Evolutionary conservation across 2,797 vertebrate species (phyloP), one percentile per base, ranked within the genome.

Genomic region (Clarias laeviceps): DNA sequence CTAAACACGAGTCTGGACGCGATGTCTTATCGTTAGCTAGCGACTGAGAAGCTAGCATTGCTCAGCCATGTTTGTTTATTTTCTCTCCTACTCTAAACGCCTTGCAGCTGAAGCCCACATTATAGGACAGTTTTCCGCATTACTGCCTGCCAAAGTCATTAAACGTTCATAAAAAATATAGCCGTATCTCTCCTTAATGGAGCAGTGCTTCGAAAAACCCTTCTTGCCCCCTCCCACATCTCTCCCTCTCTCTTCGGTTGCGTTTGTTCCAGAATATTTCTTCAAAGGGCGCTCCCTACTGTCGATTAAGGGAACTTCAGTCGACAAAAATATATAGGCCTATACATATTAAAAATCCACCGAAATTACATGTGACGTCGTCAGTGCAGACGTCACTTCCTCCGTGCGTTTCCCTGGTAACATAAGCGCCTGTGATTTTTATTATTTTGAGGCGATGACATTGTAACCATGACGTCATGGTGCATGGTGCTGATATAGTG

Each of bases 11-110:
- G 15, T 1, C 50, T 34, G 5, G 12, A 7, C 6, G 40, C 37
- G 3, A 37, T 37, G 32, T 62, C 22, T 34, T 45, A 2, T 45
- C 45, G 45, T 57, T n/a, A 85, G 78, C 78, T 65, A 81, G 84
- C 78, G 50, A 34, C 7, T 34, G 12, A 64, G 18, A 37, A 81
- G 45, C 78, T 85, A 85, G 78, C 78, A 64, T 81, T 65, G 50
- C 66, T 87, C n/a, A 84, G 82, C 86, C 68, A 69, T 50, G 78
- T 82, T 87, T 32, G 5, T 73, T 73, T 73, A 0, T 50, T n/a
- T 27, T 57, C 24, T 61, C 22, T 69, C 84, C 37, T 15, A 27
- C 50, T 82, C 32, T 64, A 81, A 81, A 54, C 17, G 64, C 22
- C 11, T 12, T 7, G 24, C 34, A 40, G n/a, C 81, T 4, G 81